These are phyloP conservation scores for Argopecten irradians DNA, from an alignment of 1,140 invertebrate species.

Conservation along the genomic window DNA sequence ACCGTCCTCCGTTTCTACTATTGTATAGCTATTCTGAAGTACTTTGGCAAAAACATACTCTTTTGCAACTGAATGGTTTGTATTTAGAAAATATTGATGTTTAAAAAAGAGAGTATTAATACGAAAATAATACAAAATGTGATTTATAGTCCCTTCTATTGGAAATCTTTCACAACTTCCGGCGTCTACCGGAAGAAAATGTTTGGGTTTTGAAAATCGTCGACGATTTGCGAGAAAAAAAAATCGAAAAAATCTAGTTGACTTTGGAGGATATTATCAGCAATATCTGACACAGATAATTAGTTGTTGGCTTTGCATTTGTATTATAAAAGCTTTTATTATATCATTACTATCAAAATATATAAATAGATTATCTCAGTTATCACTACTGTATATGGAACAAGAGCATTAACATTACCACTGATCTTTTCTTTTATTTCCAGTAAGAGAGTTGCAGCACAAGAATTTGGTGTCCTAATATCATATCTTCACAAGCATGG, in stretches of 20 bases:
- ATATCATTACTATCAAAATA: neutral
- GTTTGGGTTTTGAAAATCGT: neutral
- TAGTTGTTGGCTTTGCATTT: neutral
- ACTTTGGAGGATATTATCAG: neutral
- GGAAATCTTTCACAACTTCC: conserved; percentile 7
- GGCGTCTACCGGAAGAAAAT: neutral
- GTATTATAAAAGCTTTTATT: neutral
- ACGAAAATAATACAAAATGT: neutral
- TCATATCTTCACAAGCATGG: neutral
- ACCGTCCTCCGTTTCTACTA: neutral
- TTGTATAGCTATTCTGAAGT: neutral
- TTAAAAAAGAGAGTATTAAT: neutral
- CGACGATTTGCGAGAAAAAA: neutral
- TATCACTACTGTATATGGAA: neutral
- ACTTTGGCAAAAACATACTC: neutral
- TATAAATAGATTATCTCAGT: too few relatives aligned
- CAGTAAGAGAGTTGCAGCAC: neutral
- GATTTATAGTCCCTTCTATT: neutral
- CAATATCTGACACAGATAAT: neutral
- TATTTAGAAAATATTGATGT: neutral
- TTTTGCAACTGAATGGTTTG: neutral
- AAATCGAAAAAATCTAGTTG: neutral
- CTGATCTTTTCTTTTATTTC: neutral
- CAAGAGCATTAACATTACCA: neutral
- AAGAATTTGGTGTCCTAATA: neutral